Conservation (phyloP, 2,113 vertebrate species). For the Ochotona princeps region DNA sequence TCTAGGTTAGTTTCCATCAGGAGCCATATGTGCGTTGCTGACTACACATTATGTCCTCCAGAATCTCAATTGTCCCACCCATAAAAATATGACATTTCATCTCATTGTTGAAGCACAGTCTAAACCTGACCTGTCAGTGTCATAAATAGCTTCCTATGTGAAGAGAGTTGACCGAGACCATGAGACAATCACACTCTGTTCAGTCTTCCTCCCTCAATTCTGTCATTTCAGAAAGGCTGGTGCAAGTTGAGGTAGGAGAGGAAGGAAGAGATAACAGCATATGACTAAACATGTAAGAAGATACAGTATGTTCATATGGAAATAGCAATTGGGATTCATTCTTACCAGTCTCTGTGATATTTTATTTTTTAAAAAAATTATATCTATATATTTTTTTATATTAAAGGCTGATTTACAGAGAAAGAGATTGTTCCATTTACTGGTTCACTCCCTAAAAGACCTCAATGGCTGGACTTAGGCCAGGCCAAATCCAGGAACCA, state of each 20-base stretch:
- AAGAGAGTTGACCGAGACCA: not conserved
- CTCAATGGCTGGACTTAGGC: no score
- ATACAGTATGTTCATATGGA: not conserved
- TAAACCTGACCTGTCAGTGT: not conserved
- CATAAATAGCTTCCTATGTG: not conserved
- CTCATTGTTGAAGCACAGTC: not conserved
- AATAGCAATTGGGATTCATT: not conserved
- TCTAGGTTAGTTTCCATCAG: constrained; percentile 16
- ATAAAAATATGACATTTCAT: constrained; percentile 14
- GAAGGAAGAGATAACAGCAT: not conserved
- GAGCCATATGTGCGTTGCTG: not conserved
- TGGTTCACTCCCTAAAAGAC: no score
- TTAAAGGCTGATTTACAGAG: no score
- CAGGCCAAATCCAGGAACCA: no score
- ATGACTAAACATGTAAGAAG: not conserved
- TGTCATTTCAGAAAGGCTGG: not conserved
- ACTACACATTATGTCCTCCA: not conserved
- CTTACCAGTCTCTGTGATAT: not conserved
- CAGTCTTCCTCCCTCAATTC: not conserved
- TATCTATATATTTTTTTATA: no score
- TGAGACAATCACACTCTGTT: not conserved
- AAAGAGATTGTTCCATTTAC: no score
- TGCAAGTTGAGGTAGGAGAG: not conserved
- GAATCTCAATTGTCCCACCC: not conserved
- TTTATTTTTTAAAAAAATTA: not conserved